Percentiles rank a stretch among this genome's conserved stretches.
These are phyloP conservation scores for Toxonevra muliebris DNA, from an alignment of 2,888 invertebrate species.

Conservation along the genomic window DNA sequence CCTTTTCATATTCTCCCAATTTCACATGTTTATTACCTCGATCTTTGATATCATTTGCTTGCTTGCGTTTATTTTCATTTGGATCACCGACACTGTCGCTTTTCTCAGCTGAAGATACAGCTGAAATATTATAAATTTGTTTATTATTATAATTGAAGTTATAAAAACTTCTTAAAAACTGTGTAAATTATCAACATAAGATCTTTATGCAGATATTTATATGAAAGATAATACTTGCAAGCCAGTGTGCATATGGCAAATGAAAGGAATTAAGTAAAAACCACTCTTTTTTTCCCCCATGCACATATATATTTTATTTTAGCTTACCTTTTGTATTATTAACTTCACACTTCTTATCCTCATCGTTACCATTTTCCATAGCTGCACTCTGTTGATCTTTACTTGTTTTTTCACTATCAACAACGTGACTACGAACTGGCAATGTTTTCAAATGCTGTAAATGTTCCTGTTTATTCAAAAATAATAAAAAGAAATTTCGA, in stretches of 20 bases:
- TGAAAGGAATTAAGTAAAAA: too few species aligned
- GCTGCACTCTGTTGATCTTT: neutral
- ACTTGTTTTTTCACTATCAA: neutral
- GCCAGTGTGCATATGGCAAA: too few species aligned
- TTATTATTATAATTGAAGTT: neutral
- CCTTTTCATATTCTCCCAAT: conserved; percentile 81
- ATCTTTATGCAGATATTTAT: too few species aligned
- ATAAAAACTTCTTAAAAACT: neutral
- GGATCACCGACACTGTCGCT: conserved; percentile 46
- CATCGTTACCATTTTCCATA: too few species aligned
- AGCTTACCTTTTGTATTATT: too few species aligned
- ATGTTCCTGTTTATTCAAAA: neutral
- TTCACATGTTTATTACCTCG: conserved; percentile 86
- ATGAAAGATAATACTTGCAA: too few species aligned
- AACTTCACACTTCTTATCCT: too few species aligned
- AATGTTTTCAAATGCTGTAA: conserved; percentile 30
- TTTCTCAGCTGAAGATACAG: conserved; percentile 51
- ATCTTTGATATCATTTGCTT: conserved; percentile 59
- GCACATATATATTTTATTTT: too few species aligned
- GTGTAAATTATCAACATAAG: neutral
- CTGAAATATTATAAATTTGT: conserved; percentile 18
- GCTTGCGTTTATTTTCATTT: conserved; percentile 44
- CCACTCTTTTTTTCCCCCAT: too few species aligned
- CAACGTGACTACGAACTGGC: conserved; percentile 49
- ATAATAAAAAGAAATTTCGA: too few species aligned